Percentiles rank a stretch among this genome's conserved stretches.
Evolutionary conservation across 2,888 invertebrate genomes (phyloP).

Genomic region (Leptothorax acervorum): DNA sequence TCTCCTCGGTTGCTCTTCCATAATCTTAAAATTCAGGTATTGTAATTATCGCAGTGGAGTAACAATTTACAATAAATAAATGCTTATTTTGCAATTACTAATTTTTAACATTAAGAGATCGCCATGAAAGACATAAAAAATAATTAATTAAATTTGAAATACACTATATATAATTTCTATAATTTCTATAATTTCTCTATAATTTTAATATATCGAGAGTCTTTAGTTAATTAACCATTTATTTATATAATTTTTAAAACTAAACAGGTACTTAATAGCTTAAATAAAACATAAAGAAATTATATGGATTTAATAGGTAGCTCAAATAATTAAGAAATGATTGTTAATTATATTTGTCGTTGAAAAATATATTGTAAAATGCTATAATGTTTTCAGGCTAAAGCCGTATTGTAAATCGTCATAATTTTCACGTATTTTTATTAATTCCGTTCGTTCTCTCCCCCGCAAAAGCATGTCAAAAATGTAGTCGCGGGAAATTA

Average conservation of each 20-base stretch:
- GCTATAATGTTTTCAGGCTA: neutral
- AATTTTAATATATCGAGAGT: too few relatives aligned
- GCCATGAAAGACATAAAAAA: neutral
- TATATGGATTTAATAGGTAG: neutral
- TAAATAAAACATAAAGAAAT: neutral
- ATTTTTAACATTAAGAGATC: neutral
- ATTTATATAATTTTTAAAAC: too few relatives aligned
- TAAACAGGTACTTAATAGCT: neutral
- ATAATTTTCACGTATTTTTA: neutral
- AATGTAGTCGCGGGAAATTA: constrained; percentile 41
- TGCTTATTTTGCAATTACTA: neutral
- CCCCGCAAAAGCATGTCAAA: constrained; percentile 3
- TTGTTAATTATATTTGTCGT: neutral
- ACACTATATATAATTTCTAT: too few relatives aligned
- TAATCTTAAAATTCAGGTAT: constrained; percentile 9
- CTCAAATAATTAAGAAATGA: neutral
- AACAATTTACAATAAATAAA: neutral
- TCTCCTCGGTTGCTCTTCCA: neutral
- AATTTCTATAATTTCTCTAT: too few relatives aligned
- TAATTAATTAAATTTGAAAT: neutral
- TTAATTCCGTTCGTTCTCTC: constrained; percentile 27
- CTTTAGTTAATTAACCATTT: too few relatives aligned
- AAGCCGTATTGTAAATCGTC: neutral
- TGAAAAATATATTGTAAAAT: neutral
- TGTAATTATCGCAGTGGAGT: neutral